A percentile compares a stretch with the other conserved stretches of the same genome.
Evolutionary conservation across 2,888 invertebrate species (phyloP).

Genomic region (Drosophila fungiperda): DNA sequence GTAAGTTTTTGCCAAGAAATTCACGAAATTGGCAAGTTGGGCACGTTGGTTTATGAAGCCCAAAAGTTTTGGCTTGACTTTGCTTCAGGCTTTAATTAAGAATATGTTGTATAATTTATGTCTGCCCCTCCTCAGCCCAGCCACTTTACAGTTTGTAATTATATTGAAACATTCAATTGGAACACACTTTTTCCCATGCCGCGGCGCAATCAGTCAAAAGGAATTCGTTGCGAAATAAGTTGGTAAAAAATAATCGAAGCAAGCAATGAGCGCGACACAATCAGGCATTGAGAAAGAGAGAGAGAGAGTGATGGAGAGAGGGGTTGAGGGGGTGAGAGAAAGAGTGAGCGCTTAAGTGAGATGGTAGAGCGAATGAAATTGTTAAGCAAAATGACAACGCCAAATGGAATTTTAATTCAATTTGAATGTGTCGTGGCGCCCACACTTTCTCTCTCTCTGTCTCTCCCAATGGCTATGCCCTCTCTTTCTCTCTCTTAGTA

Average conservation of each 20-base stretch:
- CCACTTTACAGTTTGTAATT: constrained; percentile 39
- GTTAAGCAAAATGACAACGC: constrained; percentile 74
- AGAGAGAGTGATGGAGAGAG: neutral
- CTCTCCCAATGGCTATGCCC: neutral
- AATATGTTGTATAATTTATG: constrained; percentile 49
- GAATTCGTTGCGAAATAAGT: constrained; percentile 49
- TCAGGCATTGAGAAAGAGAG: neutral
- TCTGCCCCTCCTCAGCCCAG: neutral
- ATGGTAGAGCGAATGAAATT: constrained; percentile 51
- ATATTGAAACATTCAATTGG: constrained; percentile 51
- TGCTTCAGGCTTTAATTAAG: constrained; percentile 53
- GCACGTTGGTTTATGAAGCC: constrained; percentile 14
- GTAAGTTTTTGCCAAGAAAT: constrained; percentile 41
- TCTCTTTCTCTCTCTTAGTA: neutral
- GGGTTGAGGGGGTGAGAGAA: neutral
- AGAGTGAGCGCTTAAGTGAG: neutral
- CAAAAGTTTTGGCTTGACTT: constrained; percentile 34
- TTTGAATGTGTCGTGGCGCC: constrained; percentile 61
- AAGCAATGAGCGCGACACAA: constrained; percentile 15
- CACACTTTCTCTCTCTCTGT: neutral
- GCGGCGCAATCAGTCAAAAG: constrained; percentile 45
- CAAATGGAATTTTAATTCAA: constrained; percentile 79
- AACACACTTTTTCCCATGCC: neutral
- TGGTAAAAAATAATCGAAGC: constrained; percentile 49
- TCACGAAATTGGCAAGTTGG: constrained; percentile 38